Percentiles rank a stretch among this genome's conserved stretches.
These are phyloP conservation scores for Amblyjoppa proteus DNA, from an alignment of 2,888 invertebrate species.

Conservation along the genomic window DNA sequence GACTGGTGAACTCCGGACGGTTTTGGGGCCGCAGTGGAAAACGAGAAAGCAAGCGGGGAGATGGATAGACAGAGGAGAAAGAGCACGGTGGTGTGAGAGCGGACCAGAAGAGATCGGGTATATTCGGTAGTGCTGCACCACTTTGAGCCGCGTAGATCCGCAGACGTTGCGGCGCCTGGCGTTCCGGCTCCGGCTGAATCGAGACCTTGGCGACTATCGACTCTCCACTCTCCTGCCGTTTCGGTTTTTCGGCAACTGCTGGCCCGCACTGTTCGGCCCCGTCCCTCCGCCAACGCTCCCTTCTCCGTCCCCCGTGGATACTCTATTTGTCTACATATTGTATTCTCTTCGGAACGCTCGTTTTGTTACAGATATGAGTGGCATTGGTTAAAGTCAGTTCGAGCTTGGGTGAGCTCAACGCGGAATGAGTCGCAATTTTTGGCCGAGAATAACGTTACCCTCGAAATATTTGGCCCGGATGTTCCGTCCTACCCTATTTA, in stretches of 20 bases:
- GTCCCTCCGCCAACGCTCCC: background rate
- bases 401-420: background rate
- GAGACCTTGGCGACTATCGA: constrained; percentile 76
- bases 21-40: constrained; percentile 11
- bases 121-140: constrained; percentile 61
- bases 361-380: constrained; percentile 14
- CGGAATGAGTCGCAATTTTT: background rate
- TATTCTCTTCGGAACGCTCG: constrained; percentile 16
- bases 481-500: background rate
- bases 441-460: background rate
- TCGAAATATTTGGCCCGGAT: background rate
- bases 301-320: background rate
- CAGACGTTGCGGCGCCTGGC: constrained; percentile 77
- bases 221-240: constrained; percentile 57
- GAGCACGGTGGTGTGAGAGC: constrained; percentile 16
- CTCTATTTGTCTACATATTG: constrained; percentile 7
- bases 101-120: constrained; percentile 30
- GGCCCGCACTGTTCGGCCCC: background rate
- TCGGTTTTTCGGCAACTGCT: constrained; percentile 39
- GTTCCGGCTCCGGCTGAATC: constrained; percentile 71
- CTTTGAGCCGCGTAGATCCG: constrained; percentile 66
- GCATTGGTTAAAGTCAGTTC: background rate
- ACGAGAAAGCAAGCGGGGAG: constrained; percentile 2
- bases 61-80: constrained; percentile 5
- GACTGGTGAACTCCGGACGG: constrained; percentile 22